phyloP scores from a whole-genome alignment of 2,888 invertebrate genomes.

The Hydropsyche betteni region DNA sequence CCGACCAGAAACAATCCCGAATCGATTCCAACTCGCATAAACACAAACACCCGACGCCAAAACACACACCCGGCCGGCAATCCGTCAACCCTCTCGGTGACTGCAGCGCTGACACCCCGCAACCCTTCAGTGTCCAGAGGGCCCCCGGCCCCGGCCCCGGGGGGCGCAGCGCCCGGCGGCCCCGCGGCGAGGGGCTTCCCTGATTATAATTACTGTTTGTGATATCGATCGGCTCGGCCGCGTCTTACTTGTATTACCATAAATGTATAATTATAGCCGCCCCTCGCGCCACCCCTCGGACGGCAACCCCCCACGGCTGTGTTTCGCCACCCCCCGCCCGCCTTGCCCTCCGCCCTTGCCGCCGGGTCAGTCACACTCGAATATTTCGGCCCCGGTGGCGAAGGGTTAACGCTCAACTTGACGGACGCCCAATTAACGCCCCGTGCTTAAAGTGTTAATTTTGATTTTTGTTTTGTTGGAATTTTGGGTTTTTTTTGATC shows the following conservation, averaged over 20 bases:
- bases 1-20: too few relatives aligned
- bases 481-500: too few relatives aligned
- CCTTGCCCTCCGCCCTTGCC: conserved; percentile 28
- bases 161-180: conserved; percentile 25
- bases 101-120: conserved; percentile 45
- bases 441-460: background rate
- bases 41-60: background rate
- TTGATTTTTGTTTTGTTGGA: too few relatives aligned
- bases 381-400: conserved; percentile 24
- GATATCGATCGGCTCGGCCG: conserved; percentile 52
- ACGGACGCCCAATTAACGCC: conserved; percentile 13
- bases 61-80: background rate
- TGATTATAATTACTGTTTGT: conserved; percentile 53
- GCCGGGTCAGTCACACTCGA: conserved; percentile 36
- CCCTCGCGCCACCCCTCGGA: background rate
- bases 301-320: background rate
- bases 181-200: conserved; percentile 45
- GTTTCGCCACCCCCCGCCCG: conserved; percentile 4
- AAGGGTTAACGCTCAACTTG: conserved; percentile 37
- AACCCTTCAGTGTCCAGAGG: conserved; percentile 52
- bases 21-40: too few relatives aligned
- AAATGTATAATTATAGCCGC: conserved; percentile 52
- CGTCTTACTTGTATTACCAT: conserved; percentile 53
- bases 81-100: background rate
- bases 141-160: conserved; percentile 34